Evolutionary conservation across 2,113 vertebrate species (phyloP).

Genomic region (Prinia subflava): DNA sequence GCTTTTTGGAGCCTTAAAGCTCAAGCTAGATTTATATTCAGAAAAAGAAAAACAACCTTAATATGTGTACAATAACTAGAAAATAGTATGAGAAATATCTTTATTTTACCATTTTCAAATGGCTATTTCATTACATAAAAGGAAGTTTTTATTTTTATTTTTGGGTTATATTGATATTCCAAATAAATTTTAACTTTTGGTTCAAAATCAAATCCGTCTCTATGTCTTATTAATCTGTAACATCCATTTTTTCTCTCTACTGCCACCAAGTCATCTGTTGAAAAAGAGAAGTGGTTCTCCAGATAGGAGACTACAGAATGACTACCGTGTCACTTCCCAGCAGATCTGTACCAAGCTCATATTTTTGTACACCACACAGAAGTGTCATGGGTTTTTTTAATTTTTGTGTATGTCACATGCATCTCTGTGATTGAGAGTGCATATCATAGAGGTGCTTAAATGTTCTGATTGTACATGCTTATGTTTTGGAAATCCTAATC

Average conservation of each 20-base stretch:
- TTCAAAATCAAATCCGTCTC: constrained; percentile 64
- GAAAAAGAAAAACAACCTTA: constrained; percentile 25
- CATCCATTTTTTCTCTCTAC: not conserved
- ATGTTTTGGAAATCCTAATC: not conserved
- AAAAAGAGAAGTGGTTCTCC: not conserved
- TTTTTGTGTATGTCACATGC: not conserved
- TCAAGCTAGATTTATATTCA: constrained; percentile 58
- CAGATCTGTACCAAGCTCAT: not conserved
- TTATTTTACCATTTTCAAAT: constrained; percentile 77
- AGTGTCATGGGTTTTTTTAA: not conserved
- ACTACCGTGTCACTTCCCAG: not conserved
- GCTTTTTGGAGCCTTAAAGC: constrained; percentile 45
- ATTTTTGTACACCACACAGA: not conserved
- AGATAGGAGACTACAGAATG: fast-evolving
- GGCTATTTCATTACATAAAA: constrained; percentile 76
- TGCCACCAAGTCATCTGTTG: not conserved
- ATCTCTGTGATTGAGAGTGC: not conserved
- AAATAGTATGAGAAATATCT: constrained; percentile 68
- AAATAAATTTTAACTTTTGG: constrained; percentile 80
- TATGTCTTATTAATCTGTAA: not conserved
- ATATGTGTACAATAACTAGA: constrained; percentile 46
- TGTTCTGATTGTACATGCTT: not conserved
- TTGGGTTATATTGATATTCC: constrained; percentile 75
- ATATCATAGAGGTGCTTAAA: not conserved
- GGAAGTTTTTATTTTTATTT: constrained; percentile 78